Evolutionary conservation across 2,113 vertebrate species (phyloP).

Genomic region (Mirounga angustirostris): DNA sequence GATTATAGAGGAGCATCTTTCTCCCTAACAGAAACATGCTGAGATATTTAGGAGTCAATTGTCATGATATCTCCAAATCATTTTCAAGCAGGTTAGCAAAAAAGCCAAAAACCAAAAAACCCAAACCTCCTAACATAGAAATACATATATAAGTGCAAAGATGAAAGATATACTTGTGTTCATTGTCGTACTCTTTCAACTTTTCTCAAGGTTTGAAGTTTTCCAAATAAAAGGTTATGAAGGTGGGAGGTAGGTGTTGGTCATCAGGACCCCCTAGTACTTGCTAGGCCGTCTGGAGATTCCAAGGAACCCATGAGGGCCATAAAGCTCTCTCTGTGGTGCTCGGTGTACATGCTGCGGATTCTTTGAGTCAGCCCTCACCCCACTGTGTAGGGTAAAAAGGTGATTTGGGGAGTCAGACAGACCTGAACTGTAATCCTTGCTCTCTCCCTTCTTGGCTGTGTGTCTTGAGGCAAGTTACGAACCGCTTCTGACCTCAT

Average conservation of each 20-base stretch:
- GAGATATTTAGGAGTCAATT: not conserved
- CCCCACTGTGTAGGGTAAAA: not conserved
- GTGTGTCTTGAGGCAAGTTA: not conserved
- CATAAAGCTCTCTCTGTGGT: not conserved
- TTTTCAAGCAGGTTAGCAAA: constrained; percentile 32
- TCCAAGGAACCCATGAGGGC: not conserved
- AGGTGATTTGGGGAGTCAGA: not conserved
- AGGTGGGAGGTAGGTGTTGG: not conserved
- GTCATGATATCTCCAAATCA: not conserved
- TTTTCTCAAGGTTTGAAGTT: not conserved
- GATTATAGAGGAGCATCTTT: not conserved
- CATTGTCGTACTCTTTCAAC: not conserved
- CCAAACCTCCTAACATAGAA: not conserved
- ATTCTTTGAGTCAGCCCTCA: not conserved
- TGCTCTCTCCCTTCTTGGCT: not conserved
- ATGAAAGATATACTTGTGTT: not conserved
- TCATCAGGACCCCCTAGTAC: not conserved
- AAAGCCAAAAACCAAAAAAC: not conserved
- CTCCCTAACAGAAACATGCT: not conserved
- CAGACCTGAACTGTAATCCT: not conserved
- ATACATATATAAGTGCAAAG: not conserved
- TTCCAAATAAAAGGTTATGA: not conserved
- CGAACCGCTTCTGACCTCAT: not conserved
- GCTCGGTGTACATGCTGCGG: not conserved
- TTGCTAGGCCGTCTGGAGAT: not conserved